phyloP scores from a whole-genome alignment of 1,140 invertebrate genomes.

The Sesamia nonagrioides region DNA sequence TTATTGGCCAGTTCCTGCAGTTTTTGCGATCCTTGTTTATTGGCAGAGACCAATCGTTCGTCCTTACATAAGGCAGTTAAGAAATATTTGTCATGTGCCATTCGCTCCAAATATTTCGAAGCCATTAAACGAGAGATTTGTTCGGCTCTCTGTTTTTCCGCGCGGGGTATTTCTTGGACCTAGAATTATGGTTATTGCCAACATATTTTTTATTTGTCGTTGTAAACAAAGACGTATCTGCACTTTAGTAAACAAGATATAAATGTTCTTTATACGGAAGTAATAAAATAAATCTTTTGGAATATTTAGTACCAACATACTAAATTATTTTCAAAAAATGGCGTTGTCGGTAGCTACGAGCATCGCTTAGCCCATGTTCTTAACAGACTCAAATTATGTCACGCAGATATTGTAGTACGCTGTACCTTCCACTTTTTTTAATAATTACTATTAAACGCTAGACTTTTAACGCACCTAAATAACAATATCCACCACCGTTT shows the following conservation, averaged over 20 bases:
- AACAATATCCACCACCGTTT: not conserved
- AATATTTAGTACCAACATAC: slow-evolving; percentile 10
- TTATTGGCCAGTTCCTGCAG: slow-evolving; percentile 74
- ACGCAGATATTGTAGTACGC: too few species aligned
- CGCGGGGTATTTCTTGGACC: slow-evolving; percentile 77
- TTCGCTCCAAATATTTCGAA: slow-evolving; percentile 82
- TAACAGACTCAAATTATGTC: too few species aligned
- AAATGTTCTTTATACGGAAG: slow-evolving; percentile 16
- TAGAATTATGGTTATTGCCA: slow-evolving; percentile 51
- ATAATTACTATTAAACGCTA: not conserved
- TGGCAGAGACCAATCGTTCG: slow-evolving; percentile 77
- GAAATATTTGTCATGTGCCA: slow-evolving; percentile 84
- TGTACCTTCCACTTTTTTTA: not conserved
- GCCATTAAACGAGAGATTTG: slow-evolving; percentile 81
- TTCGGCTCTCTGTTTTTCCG: slow-evolving; percentile 75
- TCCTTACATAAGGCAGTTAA: slow-evolving; percentile 78
- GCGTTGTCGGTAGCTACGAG: too few species aligned
- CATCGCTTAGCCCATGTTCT: too few species aligned
- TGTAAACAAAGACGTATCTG: slow-evolving; percentile 42
- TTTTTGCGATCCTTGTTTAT: slow-evolving; percentile 72
- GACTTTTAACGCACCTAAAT: not conserved
- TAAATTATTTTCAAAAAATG: not conserved
- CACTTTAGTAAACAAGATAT: slow-evolving; percentile 36
- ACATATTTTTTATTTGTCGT: slow-evolving; percentile 46
- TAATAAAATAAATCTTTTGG: slow-evolving; percentile 1